Conservation (phyloP, 2,113 vertebrate genomes). For the Gila orcuttii region DNA sequence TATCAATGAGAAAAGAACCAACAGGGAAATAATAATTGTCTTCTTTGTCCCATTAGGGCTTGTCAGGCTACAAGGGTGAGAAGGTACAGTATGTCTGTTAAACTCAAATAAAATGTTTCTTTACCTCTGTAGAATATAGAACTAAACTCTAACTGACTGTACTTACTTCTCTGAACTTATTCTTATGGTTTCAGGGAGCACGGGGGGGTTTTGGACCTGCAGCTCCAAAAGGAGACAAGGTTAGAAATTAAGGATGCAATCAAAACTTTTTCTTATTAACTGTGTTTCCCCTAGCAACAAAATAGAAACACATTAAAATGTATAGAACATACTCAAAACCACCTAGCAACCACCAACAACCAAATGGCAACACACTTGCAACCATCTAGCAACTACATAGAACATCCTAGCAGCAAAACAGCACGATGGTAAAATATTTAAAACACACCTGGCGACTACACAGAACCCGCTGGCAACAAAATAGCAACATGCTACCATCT, state of each 20-base stretch:
- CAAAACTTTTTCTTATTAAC: neutral
- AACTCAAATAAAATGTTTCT: neutral
- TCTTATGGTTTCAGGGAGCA: constrained; percentile 73
- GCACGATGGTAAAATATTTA: neutral
- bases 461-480: too few species aligned
- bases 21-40: neutral
- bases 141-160: neutral
- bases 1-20: neutral
- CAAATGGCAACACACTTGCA: neutral
- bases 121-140: neutral
- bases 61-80: constrained; percentile 85
- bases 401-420: neutral
- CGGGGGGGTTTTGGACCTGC: constrained; percentile 79
- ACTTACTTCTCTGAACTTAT: neutral
- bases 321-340: neutral
- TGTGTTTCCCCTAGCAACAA: neutral
- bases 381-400: neutral
- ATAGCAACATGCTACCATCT: neutral
- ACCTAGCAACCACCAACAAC: neutral
- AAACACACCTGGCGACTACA: neutral
- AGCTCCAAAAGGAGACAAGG: constrained; percentile 86
- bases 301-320: neutral
- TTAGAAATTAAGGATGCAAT: constrained; percentile 58
- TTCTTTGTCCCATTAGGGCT: constrained; percentile 70
- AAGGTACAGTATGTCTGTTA: constrained; percentile 73